Evolutionary conservation across 1,140 invertebrate genomes (phyloP).

Genomic region (Drosophila ironensis): DNA sequence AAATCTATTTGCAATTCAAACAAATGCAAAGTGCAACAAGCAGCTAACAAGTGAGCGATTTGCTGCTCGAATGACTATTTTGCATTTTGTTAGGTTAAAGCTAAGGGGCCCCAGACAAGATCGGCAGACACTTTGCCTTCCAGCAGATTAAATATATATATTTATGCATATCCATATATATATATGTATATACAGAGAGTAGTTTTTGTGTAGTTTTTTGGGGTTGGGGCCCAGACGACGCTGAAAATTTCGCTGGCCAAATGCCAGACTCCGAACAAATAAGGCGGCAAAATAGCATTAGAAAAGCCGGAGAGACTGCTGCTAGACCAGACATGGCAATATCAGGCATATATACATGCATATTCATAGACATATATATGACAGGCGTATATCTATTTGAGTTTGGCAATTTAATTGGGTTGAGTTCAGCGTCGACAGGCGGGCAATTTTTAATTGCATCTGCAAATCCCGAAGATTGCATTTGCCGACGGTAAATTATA

Average conservation of each 20-base stretch:
- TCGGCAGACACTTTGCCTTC: conserved; percentile 14
- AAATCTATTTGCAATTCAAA: conserved; percentile 65
- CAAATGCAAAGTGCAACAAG: conserved; percentile 42
- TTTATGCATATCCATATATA: too few species aligned
- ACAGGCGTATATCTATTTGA: neutral
- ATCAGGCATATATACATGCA: conserved; percentile 9
- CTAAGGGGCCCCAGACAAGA: conserved; percentile 43
- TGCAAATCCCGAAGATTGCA: neutral
- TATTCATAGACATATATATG: neutral
- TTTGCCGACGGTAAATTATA: conserved; percentile 60
- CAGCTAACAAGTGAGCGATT: conserved; percentile 42
- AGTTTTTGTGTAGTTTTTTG: too few species aligned
- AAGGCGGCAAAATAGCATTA: conserved; percentile 44
- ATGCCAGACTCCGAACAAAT: conserved; percentile 57
- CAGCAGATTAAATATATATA: too few species aligned
- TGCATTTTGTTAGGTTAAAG: conserved; percentile 6
- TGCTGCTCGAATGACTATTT: conserved; percentile 57
- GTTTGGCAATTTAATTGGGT: conserved; percentile 58
- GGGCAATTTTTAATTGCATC: conserved; percentile 43
- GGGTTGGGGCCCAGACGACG: conserved; percentile 50
- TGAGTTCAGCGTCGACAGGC: conserved; percentile 27
- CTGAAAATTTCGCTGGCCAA: conserved; percentile 46
- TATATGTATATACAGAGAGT: too few species aligned
- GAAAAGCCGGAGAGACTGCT: conserved; percentile 32
- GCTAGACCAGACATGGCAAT: conserved; percentile 31